Base-by-base conservation (phyloP, 2,888 invertebrate genomes). In the Sipunculus nudus region DNA sequence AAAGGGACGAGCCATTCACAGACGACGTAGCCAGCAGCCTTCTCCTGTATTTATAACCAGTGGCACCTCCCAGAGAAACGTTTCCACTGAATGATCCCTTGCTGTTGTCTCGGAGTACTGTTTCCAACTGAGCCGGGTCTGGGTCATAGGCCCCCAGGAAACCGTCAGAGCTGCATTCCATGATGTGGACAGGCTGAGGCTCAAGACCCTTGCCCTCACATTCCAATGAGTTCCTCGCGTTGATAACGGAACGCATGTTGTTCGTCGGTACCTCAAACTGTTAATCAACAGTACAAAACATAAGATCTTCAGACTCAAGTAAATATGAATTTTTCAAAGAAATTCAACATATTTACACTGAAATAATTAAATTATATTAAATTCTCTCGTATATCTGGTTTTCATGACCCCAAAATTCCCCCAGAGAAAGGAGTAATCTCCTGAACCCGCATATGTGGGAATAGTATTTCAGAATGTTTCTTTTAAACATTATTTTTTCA, bases 81-180 rank as follows among this genome's bases (percentile, higher is more conserved):
- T 75, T 76, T 8, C 71, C 71, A 8, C 71, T 68, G 40, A 73
- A 64, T 59, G 65, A 70, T 10, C 74, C 74, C 48, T 79, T 80
- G 23, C 73, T 59, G 56, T 79, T 78, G 39, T 32, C 25, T n/a
- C 61, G 45, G 0, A 80, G 41, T 32, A 78, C 52, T 6, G 46
- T 35, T 5, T 65, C 41, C 5, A 78, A 13, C 59, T 66, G 50
- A 1, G 45, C 28, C 1, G 75, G 65, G 28, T 78, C 72, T 4
- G 76, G 74, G 16, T 75, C 59, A 59, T 81, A 81, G 6, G 73
- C 75, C 4, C 81, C 81, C n/a, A 78, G 49, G 67, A 80, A 77
- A 10, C 78, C 78, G 2, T 50, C 45, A 1, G 55, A 41, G 5
- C 65, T 68, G 64, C 68, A 65, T 41, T 75, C 72, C 16, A 70